These are phyloP conservation scores for Chionodraco myersi DNA, from an alignment of 2,113 vertebrate species.

Conservation along the genomic window DNA sequence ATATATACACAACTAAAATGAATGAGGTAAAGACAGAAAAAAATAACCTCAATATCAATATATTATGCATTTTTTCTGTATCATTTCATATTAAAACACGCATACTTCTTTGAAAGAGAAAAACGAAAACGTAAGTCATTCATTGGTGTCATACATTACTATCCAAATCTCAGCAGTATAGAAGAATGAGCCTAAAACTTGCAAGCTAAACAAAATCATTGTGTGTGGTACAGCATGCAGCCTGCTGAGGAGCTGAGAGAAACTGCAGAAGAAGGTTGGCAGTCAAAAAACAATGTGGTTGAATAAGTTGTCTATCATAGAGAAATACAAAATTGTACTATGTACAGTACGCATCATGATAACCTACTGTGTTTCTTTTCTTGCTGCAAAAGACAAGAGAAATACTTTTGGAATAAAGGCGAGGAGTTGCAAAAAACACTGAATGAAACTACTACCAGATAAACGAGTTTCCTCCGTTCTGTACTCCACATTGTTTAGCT, in stretches of 20 bases:
- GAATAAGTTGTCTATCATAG: conserved; percentile 55
- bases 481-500: conserved; percentile 18
- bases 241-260: conserved; percentile 36
- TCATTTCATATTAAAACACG: conserved; percentile 71
- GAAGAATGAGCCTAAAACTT: conserved; percentile 51
- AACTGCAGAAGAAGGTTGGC: conserved; percentile 43
- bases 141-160: conserved; percentile 80
- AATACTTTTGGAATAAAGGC: conserved; percentile 47
- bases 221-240: conserved; percentile 48
- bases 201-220: conserved; percentile 47
- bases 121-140: conserved; percentile 77
- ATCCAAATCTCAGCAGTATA: conserved; percentile 72
- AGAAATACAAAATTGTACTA: conserved; percentile 77
- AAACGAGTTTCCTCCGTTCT: conserved; percentile 21
- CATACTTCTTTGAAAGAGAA: conserved; percentile 61
- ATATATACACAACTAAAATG: conserved; percentile 65
- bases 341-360: conserved; percentile 70
- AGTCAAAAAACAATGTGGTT: conserved; percentile 40
- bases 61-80: conserved; percentile 68
- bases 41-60: conserved; percentile 58
- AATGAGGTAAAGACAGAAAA: conserved; percentile 67
- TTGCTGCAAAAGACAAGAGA: conserved; percentile 36
- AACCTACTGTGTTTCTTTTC: conserved; percentile 55
- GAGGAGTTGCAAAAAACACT: conserved; percentile 46
- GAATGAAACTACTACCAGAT: conserved; percentile 25